Percentiles rank a stretch among this genome's conserved stretches.
Conservation (phyloP, 2,113 vertebrate species). For the Muntiacus muntjak region DNA sequence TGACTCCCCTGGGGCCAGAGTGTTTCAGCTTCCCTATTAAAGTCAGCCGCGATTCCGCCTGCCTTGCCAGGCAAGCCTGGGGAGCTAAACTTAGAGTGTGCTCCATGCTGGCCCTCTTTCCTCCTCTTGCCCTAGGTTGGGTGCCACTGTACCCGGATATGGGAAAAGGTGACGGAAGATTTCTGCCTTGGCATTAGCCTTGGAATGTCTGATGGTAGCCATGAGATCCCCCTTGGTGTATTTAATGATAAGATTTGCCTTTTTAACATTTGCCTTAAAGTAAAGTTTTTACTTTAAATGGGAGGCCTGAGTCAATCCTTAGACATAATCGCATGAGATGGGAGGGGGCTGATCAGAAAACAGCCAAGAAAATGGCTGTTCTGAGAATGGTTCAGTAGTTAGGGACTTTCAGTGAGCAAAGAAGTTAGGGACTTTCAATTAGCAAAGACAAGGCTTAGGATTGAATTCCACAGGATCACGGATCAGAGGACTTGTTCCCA, state of each 20-base stretch:
- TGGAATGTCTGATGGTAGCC: not conserved
- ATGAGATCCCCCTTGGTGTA: not conserved
- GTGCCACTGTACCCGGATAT: not conserved
- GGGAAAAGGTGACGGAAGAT: not conserved
- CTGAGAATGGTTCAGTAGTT: not conserved
- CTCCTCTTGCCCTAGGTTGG: not conserved
- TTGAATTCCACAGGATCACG: not conserved
- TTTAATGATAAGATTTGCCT: not conserved
- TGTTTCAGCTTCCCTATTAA: not conserved
- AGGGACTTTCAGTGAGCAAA: not conserved
- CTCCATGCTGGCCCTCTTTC: not conserved
- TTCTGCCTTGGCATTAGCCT: not conserved
- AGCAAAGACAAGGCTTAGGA: not conserved
- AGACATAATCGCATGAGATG: not conserved
- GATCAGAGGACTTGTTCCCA: not conserved
- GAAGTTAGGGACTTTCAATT: not conserved
- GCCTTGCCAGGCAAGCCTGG: not conserved
- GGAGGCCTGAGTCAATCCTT: not conserved
- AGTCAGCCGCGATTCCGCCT: not conserved
- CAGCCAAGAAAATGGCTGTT: not conserved
- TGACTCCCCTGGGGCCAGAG: not conserved
- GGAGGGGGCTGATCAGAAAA: not conserved
- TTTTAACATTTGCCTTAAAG: too few relatives aligned
- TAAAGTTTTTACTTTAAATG: not conserved
- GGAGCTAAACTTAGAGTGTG: slow-evolving; percentile 37